Evolutionary conservation across 2,113 vertebrate genomes (phyloP), one percentile per base, ranked within the genome.

Genomic region (Barbus barbus): DNA sequence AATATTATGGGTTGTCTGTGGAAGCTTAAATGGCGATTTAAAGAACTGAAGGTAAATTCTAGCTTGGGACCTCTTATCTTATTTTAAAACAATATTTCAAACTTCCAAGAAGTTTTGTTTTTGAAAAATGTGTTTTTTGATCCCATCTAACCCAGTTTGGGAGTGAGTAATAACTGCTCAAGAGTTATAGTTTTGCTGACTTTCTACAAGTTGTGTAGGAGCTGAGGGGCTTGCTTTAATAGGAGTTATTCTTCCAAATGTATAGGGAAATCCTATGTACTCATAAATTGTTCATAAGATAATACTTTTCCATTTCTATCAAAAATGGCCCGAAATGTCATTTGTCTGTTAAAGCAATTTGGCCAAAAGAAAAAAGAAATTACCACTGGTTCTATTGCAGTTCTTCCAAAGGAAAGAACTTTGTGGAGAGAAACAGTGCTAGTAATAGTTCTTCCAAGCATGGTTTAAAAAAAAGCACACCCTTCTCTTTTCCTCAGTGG

Each of bases 381-480:
- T 20, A n/a, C 33, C 36, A 13, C 33, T 41, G n/a, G 18, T 69
- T 69, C 33, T 38, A 5, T n/a, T 38, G 33, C 67, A 71, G 20
- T 38, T 38, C 67, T 71, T 38, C 18, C 67, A n/a, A 71, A 71
- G 33, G 20, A 41, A 41, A 71, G 4, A n/a, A 36, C 67, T 71
- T 5, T 71, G 67, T 38, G 67, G 33, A 71, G 67, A 38, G 65
- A 71, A 22, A 38, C 3, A 0, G 9, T 38, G 67, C 33, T 71
- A 4, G 65, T 38, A 71, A 38, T 71, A 71, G 61, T 71, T 38
- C 67, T 71, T 71, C 20, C 33, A 38, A 69, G 65, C 65, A 73
- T 8, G 12, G 13, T 74, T 46, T 44, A 12, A 28, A 63, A 44
- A 79, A 61, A 41, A 36, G 31, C 51, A 77, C 31, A 5, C 14